Evolutionary conservation across 1,140 invertebrate species (phyloP), one percentile per base, ranked within the genome.

Genomic region (Ganaspis sp.): DNA sequence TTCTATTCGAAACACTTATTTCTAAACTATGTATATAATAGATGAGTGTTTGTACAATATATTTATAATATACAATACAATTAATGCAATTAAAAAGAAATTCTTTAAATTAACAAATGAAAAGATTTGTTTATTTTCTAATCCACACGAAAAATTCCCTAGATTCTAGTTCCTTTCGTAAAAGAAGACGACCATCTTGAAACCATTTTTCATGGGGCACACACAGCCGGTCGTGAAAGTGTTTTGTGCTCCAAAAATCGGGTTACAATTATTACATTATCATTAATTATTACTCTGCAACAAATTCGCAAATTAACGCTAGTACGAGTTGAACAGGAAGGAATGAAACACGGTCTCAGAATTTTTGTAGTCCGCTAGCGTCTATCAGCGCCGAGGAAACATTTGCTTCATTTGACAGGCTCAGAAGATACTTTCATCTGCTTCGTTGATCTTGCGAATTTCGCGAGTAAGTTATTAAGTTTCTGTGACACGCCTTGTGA

Each of bases 191-290:
- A n/a, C n/a, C n/a, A n/a, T n/a, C n/a, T n/a, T n/a, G n/a, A n/a
- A n/a, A n/a, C n/a, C n/a, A n/a, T n/a, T n/a, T n/a, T n/a, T n/a
- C n/a, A n/a, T n/a, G n/a, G n/a, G n/a, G n/a, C n/a, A n/a, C n/a
- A n/a, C n/a, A n/a, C 84, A 84, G 86, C 86, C 81, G 84, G 83
- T 83, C 73, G 85, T 85, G 85, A 85, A 83, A 86, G 82, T 86
- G 81, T 82, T 80, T 85, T 78, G 82, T 77, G 82, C 81, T 82
- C 80, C 77, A 79, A 72, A 80, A 81, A 74, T 53, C 58, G 71
- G 69, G 38, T 17, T 72, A 34, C 72, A 21, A 70, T 84, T 17
- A 58, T 81, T 79, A 76, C 73, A 26, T 77, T 54, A 42, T 34
- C 69, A 74, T 23, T 72, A 80, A 83, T 70, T 75, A 77, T 38